Conservation (phyloP, 2,113 vertebrate species). For the Halcyon malimbica region DNA sequence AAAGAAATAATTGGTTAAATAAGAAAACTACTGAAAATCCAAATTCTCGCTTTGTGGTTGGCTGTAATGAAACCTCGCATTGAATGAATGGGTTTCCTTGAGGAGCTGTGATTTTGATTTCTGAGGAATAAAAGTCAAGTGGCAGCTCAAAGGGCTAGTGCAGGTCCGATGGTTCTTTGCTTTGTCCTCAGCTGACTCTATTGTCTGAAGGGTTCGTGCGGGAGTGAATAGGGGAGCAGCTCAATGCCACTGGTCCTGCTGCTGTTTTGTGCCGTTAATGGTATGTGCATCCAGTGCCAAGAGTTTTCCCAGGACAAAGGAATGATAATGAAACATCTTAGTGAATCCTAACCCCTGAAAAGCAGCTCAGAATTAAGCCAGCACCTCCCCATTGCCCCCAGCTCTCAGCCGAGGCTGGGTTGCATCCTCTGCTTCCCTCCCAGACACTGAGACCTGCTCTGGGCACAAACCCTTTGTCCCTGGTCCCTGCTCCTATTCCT, state of each 20-base stretch:
- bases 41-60: background rate
- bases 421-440: background rate
- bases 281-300: background rate
- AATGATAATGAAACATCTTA: background rate
- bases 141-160: background rate
- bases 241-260: background rate
- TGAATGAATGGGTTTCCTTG: background rate
- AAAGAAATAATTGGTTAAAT: background rate
- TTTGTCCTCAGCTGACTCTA: slow-evolving; percentile 7
- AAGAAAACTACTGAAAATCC: background rate
- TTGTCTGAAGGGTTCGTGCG: background rate
- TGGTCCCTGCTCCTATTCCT: background rate
- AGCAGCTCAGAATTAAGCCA: background rate
- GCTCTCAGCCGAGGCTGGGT: rapidly evolving
- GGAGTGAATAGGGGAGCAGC: background rate
- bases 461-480: background rate
- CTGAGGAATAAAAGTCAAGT: background rate
- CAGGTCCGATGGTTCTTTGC: background rate
- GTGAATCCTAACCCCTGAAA: background rate
- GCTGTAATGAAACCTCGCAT: background rate
- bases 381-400: background rate
- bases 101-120: background rate
- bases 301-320: slow-evolving; percentile 12
- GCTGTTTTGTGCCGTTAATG: background rate
- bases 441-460: rapidly evolving